Conservation (phyloP, 2,888 invertebrate species). For the Napeogenes sylphis region DNA sequence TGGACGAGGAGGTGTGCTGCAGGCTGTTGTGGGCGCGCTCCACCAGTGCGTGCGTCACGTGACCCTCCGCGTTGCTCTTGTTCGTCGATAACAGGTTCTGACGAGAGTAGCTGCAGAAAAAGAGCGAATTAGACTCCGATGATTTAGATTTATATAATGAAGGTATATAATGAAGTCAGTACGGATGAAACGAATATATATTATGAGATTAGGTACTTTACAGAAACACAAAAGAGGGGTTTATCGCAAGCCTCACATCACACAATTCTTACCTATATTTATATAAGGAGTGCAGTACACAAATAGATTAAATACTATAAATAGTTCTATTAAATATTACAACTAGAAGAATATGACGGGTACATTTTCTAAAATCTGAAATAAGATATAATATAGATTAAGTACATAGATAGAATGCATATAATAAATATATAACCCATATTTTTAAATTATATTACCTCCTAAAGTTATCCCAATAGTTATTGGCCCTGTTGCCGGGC, state of each 20-base stretch:
- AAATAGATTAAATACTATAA: conserved; percentile 36
- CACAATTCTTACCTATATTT: conserved; percentile 51
- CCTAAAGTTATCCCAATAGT: conserved; percentile 96
- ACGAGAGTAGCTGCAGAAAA: conserved; percentile 86
- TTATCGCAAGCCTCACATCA: conserved; percentile 33
- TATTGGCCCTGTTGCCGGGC: conserved; percentile 93
- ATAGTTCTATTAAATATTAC: conserved; percentile 33
- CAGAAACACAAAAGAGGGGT: conserved; percentile 10
- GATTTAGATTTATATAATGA: not conserved
- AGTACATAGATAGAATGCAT: conserved; percentile 11
- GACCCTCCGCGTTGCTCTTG: conserved; percentile 83
- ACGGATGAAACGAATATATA: conserved; percentile 1
- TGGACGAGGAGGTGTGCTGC: conserved; percentile 53
- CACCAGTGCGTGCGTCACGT: conserved; percentile 66
- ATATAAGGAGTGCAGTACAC: conserved; percentile 32
- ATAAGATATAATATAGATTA: conserved; percentile 45
- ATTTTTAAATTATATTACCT: conserved; percentile 74
- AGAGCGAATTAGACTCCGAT: conserved; percentile 7
- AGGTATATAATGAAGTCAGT: conserved; percentile 3
- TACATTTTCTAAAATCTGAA: conserved; percentile 63
- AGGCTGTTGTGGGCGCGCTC: conserved; percentile 78
- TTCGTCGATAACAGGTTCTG: conserved; percentile 89
- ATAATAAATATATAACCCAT: conserved; percentile 4
- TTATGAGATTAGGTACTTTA: conserved; percentile 11
- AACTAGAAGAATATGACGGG: conserved; percentile 24